phyloP scores from a whole-genome alignment of 1,140 invertebrate genomes.

The Papilio xuthus region DNA sequence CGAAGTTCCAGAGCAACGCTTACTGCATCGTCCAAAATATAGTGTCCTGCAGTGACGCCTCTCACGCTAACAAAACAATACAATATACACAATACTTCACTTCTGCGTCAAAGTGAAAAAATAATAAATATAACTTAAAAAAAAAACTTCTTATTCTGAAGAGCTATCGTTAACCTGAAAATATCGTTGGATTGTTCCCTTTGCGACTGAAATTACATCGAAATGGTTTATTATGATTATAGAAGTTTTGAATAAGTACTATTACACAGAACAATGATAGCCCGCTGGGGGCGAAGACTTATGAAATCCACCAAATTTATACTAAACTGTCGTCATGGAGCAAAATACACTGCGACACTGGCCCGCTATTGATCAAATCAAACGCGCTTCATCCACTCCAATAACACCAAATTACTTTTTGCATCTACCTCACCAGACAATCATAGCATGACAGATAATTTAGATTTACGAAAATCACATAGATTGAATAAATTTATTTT shows the following conservation, averaged over 20 bases:
- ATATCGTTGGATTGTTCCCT: constrained; percentile 63
- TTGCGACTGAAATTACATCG: constrained; percentile 76
- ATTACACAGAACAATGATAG: constrained; percentile 75
- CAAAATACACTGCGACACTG: constrained; percentile 50
- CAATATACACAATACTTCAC: constrained; percentile 15
- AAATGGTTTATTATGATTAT: constrained; percentile 74
- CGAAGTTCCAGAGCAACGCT: background rate
- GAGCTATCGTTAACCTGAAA: constrained; percentile 42
- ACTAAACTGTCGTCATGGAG: constrained; percentile 61
- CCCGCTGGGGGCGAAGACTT: constrained; percentile 53
- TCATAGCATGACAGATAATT: background rate
- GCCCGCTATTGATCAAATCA: background rate
- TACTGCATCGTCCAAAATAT: background rate
- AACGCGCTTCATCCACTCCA: background rate
- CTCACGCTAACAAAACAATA: constrained; percentile 5
- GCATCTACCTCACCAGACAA: background rate
- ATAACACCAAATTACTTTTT: constrained; percentile 25
- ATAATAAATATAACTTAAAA: background rate
- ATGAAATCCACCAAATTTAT: constrained; percentile 61
- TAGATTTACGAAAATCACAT: background rate
- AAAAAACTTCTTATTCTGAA: background rate
- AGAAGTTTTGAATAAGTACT: constrained; percentile 78
- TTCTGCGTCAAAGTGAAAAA: constrained; percentile 16
- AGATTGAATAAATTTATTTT: background rate
- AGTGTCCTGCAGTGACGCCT: background rate